Conservation (phyloP, 2,888 invertebrate species). For the Coleophora deauratella region DNA sequence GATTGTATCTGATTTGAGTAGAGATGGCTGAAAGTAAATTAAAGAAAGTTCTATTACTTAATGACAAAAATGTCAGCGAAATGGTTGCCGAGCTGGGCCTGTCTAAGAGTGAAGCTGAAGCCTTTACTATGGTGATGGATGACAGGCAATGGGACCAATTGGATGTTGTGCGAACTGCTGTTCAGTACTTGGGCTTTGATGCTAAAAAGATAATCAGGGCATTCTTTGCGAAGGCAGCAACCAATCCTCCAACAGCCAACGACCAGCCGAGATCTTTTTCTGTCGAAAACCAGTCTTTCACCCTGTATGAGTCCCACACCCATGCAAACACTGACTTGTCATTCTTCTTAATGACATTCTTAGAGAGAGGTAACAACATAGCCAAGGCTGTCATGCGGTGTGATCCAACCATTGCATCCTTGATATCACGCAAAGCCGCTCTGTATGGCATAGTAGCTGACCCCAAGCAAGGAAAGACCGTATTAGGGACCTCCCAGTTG, state of each 20-base stretch:
- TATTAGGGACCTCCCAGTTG: neutral
- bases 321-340: neutral
- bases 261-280: neutral
- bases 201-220: neutral
- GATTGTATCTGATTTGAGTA: no score
- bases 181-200: neutral
- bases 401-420: neutral
- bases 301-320: neutral
- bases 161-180: neutral
- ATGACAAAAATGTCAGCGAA: no score
- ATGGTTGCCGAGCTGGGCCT: no score
- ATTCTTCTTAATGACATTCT: neutral
- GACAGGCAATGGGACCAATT: neutral
- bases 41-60: no score
- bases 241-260: neutral
- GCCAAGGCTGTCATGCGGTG: neutral
- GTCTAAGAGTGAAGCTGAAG: no score
- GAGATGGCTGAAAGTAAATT: no score
- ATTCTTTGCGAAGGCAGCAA: neutral
- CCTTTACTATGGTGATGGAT: neutral
- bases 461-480: neutral
- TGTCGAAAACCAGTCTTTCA: no score
- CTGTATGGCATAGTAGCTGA: neutral
- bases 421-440: neutral
- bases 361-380: neutral